These are phyloP conservation scores for Lerista edwardsae DNA, from an alignment of 2,797 vertebrate species.

Conservation along the genomic window DNA sequence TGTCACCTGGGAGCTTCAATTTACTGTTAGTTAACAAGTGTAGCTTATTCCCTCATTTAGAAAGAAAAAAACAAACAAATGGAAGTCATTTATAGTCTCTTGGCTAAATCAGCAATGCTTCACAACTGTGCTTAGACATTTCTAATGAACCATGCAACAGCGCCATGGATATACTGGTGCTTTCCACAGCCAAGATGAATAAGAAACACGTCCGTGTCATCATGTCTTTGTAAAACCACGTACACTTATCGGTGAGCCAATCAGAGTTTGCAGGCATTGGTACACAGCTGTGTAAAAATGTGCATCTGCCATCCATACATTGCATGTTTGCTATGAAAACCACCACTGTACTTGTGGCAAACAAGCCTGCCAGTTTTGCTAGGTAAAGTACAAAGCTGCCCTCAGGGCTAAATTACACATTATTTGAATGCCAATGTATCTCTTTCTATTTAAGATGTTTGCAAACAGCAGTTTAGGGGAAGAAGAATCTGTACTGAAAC, in stretches of 20 bases:
- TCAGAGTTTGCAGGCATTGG: no score
- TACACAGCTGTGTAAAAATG: neutral
- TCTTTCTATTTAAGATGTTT: no score
- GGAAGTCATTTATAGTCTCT: neutral
- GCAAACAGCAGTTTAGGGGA: no score
- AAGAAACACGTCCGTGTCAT: neutral
- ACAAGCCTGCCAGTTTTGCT: neutral
- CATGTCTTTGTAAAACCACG: neutral
- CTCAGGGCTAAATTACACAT: neutral
- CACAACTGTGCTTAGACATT: neutral
- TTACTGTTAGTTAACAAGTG: neutral
- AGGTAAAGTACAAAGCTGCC: neutral
- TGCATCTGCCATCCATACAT: neutral
- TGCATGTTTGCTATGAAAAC: neutral
- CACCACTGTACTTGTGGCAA: neutral
- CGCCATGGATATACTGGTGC: no score
- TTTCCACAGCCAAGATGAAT: neutral
- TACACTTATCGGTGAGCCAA: neutral
- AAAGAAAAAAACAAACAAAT: neutral
- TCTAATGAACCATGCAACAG: neutral
- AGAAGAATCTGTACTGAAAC: no score
- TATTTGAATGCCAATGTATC: no score
- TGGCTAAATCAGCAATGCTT: neutral
- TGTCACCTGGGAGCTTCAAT: neutral
- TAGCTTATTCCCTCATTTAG: neutral